Conservation (phyloP, 2,888 invertebrate genomes). For the Nemotelus pantherinus region DNA sequence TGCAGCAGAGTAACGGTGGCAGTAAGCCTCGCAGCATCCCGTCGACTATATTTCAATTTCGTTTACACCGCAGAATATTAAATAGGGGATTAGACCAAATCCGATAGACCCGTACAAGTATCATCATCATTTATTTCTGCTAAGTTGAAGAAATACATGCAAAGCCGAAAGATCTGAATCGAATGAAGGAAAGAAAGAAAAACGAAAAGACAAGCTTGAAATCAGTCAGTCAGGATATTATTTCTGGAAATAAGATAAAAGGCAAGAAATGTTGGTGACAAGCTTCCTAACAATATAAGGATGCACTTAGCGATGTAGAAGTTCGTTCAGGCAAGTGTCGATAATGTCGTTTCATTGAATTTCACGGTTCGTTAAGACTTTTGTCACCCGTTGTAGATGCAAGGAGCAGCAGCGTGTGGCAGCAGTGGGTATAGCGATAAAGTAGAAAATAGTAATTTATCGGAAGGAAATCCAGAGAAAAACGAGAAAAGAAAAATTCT, state of each 20-base stretch:
- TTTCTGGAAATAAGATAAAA: slow-evolving; percentile 16
- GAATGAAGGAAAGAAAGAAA: slow-evolving; percentile 1
- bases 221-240: slow-evolving; percentile 6
- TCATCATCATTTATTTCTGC: slow-evolving; percentile 18
- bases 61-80: neutral
- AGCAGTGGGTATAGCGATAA: neutral
- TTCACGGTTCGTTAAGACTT: slow-evolving; percentile 44
- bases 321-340: slow-evolving; percentile 7
- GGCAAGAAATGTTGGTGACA: slow-evolving; percentile 3
- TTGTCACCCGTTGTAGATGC: slow-evolving; percentile 8
- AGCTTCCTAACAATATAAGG: slow-evolving; percentile 28
- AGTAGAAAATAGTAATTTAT: slow-evolving; percentile 20
- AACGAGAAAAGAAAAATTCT: neutral
- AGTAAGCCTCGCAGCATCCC: too few relatives aligned
- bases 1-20: too few relatives aligned
- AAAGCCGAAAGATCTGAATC: neutral
- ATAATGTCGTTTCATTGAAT: slow-evolving; percentile 48
- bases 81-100: neutral
- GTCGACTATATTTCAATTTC: too few relatives aligned
- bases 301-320: slow-evolving; percentile 43
- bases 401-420: neutral
- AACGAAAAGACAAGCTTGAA: neutral
- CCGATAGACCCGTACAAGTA: slow-evolving; percentile 6
- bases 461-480: neutral
- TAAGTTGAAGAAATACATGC: slow-evolving; percentile 26